Percentiles rank a stretch among this genome's conserved stretches.
Evolutionary conservation across 2,797 vertebrate genomes (phyloP).

Genomic region (Cyprinodon diabolis): DNA sequence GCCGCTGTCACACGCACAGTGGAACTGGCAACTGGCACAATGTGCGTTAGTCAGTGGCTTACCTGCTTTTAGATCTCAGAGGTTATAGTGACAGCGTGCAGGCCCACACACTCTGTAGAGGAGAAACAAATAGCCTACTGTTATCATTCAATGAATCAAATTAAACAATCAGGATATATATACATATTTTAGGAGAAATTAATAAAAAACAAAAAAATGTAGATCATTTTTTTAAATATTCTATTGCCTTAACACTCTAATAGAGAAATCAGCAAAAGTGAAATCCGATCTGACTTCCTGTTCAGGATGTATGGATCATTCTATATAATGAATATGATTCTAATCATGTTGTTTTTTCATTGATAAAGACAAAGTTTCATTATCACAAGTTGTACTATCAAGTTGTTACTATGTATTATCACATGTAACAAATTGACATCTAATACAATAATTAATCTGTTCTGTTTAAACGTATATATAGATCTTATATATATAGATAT

Average conservation of each 20-base stretch:
- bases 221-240: not conserved
- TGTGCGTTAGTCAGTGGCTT: slow-evolving; percentile 99
- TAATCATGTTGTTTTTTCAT: not conserved
- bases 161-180: not conserved
- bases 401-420: no score
- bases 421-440: not conserved
- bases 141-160: slow-evolving; percentile 24
- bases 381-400: not conserved
- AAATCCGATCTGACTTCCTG: slow-evolving; percentile 16
- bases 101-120: slow-evolving; percentile 42
- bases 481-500: no score
- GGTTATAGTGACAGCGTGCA: slow-evolving; percentile 7
- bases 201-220: not conserved
- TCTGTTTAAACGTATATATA: slow-evolving; percentile 15
- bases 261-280: slow-evolving; percentile 1
- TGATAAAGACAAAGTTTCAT: not conserved
- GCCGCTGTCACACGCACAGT: slow-evolving; percentile 99
- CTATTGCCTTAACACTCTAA: not conserved
- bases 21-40: slow-evolving; percentile 91
- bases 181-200: not conserved
- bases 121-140: slow-evolving; percentile 26
- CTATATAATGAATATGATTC: slow-evolving; percentile 1
- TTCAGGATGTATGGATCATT: slow-evolving; percentile 9
- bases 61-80: slow-evolving; percentile 91
- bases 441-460: not conserved